These are phyloP conservation scores for Drosophila putrida DNA, from an alignment of 2,888 invertebrate genomes.

Conservation along the genomic window DNA sequence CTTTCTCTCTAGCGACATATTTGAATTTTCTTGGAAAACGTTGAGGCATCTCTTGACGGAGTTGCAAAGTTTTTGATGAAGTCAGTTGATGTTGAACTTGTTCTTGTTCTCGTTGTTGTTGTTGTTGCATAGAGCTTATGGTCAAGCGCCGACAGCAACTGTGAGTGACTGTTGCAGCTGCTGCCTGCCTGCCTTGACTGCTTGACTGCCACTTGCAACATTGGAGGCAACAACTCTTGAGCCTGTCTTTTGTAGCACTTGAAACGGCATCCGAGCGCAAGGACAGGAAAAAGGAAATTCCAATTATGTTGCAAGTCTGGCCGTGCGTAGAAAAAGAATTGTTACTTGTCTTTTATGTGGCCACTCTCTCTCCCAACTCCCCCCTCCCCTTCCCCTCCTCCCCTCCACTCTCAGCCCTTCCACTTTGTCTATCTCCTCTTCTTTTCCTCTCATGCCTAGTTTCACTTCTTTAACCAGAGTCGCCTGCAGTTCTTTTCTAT, in stretches of 20 bases:
- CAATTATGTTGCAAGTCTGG: constrained; percentile 78
- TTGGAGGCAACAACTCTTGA: constrained; percentile 46
- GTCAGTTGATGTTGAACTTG: constrained; percentile 31
- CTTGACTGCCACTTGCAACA: constrained; percentile 2
- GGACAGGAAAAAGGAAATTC: constrained; percentile 78
- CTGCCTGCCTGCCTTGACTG: not conserved
- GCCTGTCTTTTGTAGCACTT: constrained; percentile 75
- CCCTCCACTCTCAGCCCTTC: not conserved
- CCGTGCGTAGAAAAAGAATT: constrained; percentile 77
- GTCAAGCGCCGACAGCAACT: constrained; percentile 41
- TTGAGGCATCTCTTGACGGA: constrained; percentile 44
- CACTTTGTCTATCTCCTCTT: not conserved
- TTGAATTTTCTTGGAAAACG: constrained; percentile 55
- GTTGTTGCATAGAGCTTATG: constrained; percentile 33
- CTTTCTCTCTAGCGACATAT: constrained; percentile 56
- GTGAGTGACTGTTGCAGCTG: constrained; percentile 17
- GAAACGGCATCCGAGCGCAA: constrained; percentile 39
- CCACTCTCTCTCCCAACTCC: constrained; percentile 5
- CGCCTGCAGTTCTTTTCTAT: constrained; percentile 47
- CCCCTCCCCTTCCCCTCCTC: not conserved
- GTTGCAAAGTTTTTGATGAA: constrained; percentile 35
- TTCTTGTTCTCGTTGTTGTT: constrained; percentile 26
- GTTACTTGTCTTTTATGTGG: constrained; percentile 67
- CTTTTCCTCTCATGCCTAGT: not conserved
- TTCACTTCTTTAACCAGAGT: constrained; percentile 13